A percentile compares a stretch with the other conserved stretches of the same genome.
These are phyloP conservation scores for Callosobruchus maculatus DNA, from an alignment of 2,888 invertebrate genomes.

Conservation along the genomic window DNA sequence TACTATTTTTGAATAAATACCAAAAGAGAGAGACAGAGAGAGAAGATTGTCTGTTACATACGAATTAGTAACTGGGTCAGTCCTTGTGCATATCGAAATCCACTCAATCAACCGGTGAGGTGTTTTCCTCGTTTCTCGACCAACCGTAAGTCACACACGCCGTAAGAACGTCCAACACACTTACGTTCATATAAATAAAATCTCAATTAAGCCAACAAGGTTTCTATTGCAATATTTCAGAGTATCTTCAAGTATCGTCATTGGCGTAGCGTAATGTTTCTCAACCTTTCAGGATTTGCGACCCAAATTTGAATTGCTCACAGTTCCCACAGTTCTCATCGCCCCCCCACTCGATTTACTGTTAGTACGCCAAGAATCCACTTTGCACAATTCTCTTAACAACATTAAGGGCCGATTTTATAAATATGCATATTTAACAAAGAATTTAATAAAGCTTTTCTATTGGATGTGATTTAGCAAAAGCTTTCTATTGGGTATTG, in stretches of 20 bases:
- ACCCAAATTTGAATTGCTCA: too few relatives aligned
- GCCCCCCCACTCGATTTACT: too few relatives aligned
- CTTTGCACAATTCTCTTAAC: too few relatives aligned
- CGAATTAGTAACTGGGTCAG: neutral
- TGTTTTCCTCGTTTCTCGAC: neutral
- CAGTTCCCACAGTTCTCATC: too few relatives aligned
- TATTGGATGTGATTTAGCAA: too few relatives aligned
- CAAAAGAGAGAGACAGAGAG: neutral
- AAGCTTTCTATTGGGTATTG: too few relatives aligned
- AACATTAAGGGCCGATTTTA: too few relatives aligned
- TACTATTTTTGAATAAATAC: neutral
- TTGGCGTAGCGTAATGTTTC: neutral
- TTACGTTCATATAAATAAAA: neutral
- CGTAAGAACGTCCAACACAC: neutral
- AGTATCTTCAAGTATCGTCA: neutral
- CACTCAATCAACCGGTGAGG: neutral
- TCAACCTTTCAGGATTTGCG: too few relatives aligned
- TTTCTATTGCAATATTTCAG: neutral
- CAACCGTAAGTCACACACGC: neutral
- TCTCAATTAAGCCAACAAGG: neutral
- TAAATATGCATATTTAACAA: too few relatives aligned
- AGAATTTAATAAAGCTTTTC: too few relatives aligned
- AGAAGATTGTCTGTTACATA: neutral
- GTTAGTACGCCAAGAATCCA: too few relatives aligned
- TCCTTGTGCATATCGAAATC: neutral